These are phyloP conservation scores for Dolichallabes microphthalmus DNA, from an alignment of 2,113 vertebrate genomes.

Conservation along the genomic window DNA sequence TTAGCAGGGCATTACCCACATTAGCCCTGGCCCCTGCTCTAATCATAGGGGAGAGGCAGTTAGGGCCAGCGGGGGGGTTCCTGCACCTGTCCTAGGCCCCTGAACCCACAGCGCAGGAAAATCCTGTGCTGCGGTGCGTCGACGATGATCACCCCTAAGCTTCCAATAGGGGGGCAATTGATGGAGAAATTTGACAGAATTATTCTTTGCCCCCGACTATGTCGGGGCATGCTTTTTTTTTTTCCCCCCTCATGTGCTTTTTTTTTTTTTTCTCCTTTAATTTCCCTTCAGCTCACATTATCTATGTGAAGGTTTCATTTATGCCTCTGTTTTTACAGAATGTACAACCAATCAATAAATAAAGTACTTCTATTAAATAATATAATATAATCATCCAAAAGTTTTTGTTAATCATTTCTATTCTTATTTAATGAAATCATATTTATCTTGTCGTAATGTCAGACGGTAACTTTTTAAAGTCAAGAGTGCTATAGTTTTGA, in stretches of 20 bases:
- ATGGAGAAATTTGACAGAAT: conserved; percentile 40
- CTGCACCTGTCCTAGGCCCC: conserved; percentile 73
- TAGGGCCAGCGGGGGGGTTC: conserved; percentile 58
- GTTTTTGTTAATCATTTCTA: not conserved
- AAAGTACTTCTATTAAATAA: not conserved
- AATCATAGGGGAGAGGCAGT: conserved; percentile 70
- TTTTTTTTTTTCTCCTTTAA: conserved; percentile 3
- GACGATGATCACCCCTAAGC: conserved; percentile 19
- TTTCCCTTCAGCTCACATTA: not conserved
- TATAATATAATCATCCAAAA: no score
- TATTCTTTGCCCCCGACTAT: conserved; percentile 2
- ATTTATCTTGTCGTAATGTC: not conserved
- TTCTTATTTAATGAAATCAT: not conserved
- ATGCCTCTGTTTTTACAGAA: not conserved
- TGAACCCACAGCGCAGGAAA: conserved; percentile 28
- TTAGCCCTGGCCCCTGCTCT: conserved; percentile 60
- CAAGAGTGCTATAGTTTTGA: not conserved
- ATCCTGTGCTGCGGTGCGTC: conserved; percentile 1
- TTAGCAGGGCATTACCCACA: conserved; percentile 77
- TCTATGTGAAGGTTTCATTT: not conserved
- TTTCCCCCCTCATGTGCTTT: not conserved
- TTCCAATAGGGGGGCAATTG: conserved; percentile 18
- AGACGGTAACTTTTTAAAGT: no score
- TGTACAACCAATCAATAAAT: not conserved
- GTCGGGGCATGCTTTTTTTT: conserved; percentile 28